Evolutionary conservation across 1,140 invertebrate genomes (phyloP).

Genomic region (Pachyrhynchus sulphureomaculatus): DNA sequence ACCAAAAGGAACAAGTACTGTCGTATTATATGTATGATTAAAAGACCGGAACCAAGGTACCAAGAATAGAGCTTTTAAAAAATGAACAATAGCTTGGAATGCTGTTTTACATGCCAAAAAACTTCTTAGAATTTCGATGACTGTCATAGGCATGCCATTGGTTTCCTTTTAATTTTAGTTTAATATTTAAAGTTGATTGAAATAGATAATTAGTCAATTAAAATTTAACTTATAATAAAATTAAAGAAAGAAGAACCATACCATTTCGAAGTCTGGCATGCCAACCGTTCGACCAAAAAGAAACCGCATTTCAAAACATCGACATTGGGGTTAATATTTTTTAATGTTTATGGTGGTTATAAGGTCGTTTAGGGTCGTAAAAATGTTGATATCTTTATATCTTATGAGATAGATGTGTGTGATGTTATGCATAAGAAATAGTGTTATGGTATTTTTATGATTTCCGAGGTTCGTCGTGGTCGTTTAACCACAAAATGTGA

Average conservation of each 20-base stretch:
- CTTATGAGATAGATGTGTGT: neutral
- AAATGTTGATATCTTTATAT: neutral
- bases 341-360: neutral
- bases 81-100: slow-evolving; percentile 13
- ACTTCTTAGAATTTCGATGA: slow-evolving; percentile 20
- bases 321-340: slow-evolving; percentile 7
- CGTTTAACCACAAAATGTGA: no score
- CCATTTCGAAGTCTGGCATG: neutral
- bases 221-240: no score
- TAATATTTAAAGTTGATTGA: no score
- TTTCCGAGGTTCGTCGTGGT: no score
- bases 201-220: no score
- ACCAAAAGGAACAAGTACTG: no score
- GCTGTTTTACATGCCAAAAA: slow-evolving; percentile 20
- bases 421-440: slow-evolving; percentile 1
- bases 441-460: slow-evolving; percentile 3
- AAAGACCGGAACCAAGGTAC: no score
- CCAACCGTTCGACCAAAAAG: neutral
- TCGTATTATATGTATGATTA: no score
- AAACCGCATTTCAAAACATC: neutral
- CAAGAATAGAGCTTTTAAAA: no score
- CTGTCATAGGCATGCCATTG: neutral
- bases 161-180: no score
- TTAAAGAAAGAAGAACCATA: no score
- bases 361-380: neutral